These are phyloP conservation scores for Aphelenchoides bicaudatus DNA, from an alignment of 2,888 invertebrate genomes.

Conservation along the genomic window DNA sequence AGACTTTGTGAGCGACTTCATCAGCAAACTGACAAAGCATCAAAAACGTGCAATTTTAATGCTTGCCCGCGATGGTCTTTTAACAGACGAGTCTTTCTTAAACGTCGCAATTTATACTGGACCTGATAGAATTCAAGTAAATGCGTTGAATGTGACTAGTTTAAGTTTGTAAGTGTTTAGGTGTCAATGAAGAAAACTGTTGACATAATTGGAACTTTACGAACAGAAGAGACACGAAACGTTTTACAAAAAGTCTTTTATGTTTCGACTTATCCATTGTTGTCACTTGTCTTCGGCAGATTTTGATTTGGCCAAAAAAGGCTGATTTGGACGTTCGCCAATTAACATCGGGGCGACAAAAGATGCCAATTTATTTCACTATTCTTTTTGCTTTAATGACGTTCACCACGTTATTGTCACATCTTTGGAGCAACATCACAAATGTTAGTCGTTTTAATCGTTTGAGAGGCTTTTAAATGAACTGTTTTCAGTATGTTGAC, in stretches of 20 bases:
- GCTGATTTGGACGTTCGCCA: constrained; percentile 45
- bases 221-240: too few relatives aligned
- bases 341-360: constrained; percentile 39
- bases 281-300: constrained; percentile 46
- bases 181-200: constrained; percentile 46
- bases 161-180: too few relatives aligned
- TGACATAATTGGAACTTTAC: constrained; percentile 36
- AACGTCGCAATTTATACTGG: constrained; percentile 43
- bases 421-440: constrained; percentile 48
- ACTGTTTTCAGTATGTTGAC: too few relatives aligned
- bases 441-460: too few relatives aligned
- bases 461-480: too few relatives aligned
- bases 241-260: too few relatives aligned
- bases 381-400: constrained; percentile 44
- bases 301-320: constrained; percentile 39
- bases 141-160: too few relatives aligned
- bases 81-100: constrained; percentile 48
- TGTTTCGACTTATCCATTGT: constrained; percentile 32
- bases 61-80: constrained; percentile 42
- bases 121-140: constrained; percentile 45
- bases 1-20: constrained; percentile 41
- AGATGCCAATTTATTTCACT: constrained; percentile 48
- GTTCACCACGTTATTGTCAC: constrained; percentile 41
- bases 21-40: constrained; percentile 39
- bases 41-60: constrained; percentile 42